Evolutionary conservation across 1,140 invertebrate genomes (phyloP).

Genomic region (Holotrichia oblita): DNA sequence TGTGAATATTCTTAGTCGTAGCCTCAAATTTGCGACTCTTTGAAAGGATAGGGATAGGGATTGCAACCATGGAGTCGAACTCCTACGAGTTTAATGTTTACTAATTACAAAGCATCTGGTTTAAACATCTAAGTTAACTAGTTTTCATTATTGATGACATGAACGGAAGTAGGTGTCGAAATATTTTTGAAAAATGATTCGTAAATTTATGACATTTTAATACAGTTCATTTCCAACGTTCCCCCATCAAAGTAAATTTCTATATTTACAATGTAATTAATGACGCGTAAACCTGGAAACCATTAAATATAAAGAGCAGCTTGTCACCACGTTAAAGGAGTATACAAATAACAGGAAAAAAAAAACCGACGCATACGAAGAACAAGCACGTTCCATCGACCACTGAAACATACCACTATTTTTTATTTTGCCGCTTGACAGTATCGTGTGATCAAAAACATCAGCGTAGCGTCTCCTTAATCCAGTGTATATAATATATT

Average conservation of each 20-base stretch:
- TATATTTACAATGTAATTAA: constrained; percentile 36
- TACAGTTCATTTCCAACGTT: constrained; percentile 7
- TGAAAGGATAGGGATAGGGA: not conserved
- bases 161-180: constrained; percentile 11
- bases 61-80: not conserved
- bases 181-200: constrained; percentile 28
- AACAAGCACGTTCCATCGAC: not conserved
- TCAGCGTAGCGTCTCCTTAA: not conserved
- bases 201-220: constrained; percentile 24
- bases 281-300: constrained; percentile 23
- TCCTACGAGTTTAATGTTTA: not conserved
- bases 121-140: not conserved
- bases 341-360: not conserved
- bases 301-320: constrained; percentile 15
- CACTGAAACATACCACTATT: constrained; percentile 7
- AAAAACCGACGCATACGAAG: constrained; percentile 1
- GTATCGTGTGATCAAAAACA: constrained; percentile 35
- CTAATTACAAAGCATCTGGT: not conserved
- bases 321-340: constrained; percentile 3
- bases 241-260: constrained; percentile 5
- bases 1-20: too few relatives aligned
- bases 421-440: constrained; percentile 35
- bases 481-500: constrained; percentile 22
- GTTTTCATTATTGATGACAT: not conserved
- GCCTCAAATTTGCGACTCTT: too few relatives aligned